Base-by-base conservation (phyloP, 2,113 vertebrate genomes). In the Notechis scutatus region DNA sequence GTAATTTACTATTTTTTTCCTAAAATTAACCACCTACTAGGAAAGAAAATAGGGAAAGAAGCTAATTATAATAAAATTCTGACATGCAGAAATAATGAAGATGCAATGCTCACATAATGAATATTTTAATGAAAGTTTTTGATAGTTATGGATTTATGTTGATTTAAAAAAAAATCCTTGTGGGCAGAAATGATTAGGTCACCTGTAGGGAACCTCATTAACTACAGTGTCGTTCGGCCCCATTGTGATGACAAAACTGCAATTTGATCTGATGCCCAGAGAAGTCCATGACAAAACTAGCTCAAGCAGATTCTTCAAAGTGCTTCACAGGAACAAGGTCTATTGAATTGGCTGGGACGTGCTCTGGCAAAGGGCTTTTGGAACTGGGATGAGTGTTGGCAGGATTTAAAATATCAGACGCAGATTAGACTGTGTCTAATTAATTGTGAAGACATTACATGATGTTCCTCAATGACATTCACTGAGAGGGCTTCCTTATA, bases 61-160 rank as follows among this genome's bases (percentile, higher is more conserved):
- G 55, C 56, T 87, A 90, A 92, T 42, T 88, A 74, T 96, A 11
- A 5, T 89, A 96, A 95, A 92, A 85, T 90, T 94, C 91, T 86
- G 55, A 93, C 92, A 90, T 34, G 26, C 91, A 94, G 92, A 96
- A 97, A 94, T 93, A 95, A 96, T 95, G 95, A 96, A 95, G 91
- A 89, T 94, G 90, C n/a, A 6, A 85, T 95, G 92, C 91, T 74
- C 57, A 93, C 93, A 85, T 91, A 90, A 92, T 91, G 93, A 94
- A 91, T 34, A 93, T 94, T 91, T 88, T 42, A 92, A 57, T 91
- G 20, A 95, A 55, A 85, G 26, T 86, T 87, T 56, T 94, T 93
- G 39, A 18, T 0, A 2, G 64, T 52, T 56, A n/a, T 61, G 29
- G 59, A 64, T 42, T 29, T 29, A 90, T 56, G 81, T 86, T 39